Evolutionary conservation across 1,140 invertebrate species (phyloP).

Genomic region (Stegodyphus dumicola): DNA sequence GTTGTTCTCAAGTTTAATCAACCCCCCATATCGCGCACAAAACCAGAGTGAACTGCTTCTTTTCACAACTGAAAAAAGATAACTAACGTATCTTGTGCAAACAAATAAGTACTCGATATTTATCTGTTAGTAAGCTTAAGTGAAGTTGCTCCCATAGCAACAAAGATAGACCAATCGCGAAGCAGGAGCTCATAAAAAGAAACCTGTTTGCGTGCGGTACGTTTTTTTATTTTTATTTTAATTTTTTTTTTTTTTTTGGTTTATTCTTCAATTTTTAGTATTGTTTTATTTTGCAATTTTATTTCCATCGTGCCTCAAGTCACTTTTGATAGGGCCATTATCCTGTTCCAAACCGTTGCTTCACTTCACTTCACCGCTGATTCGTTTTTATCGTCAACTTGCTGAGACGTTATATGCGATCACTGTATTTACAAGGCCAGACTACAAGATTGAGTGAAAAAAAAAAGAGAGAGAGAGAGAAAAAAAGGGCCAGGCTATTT

Average conservation of each 20-base stretch:
- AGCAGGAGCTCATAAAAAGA: neutral
- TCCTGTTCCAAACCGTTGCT: constrained; percentile 2
- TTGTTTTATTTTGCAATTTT: constrained; percentile 11
- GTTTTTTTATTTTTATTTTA: constrained; percentile 14
- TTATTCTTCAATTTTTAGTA: constrained; percentile 1
- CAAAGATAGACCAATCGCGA: constrained; percentile 6
- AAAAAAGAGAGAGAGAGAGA: neutral
- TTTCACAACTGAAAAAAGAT: no score
- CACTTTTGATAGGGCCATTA: constrained; percentile 15
- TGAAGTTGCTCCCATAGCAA: constrained; percentile 10
- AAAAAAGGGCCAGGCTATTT: neutral
- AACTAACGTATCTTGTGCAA: no score
- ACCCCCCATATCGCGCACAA: no score
- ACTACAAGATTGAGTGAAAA: neutral
- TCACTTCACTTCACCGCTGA: constrained; percentile 17
- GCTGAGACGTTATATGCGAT: no score
- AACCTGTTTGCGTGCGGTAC: constrained; percentile 11
- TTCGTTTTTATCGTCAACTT: constrained; percentile 6
- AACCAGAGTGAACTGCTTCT: no score
- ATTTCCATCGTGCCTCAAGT: constrained; percentile 19
- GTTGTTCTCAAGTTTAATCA: no score
- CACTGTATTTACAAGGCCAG: neutral
- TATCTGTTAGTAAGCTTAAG: no score
- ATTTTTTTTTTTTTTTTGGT: no score
- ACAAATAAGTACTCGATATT: no score